Conservation (phyloP, 2,797 vertebrate genomes). For the Cygnus olor region DNA sequence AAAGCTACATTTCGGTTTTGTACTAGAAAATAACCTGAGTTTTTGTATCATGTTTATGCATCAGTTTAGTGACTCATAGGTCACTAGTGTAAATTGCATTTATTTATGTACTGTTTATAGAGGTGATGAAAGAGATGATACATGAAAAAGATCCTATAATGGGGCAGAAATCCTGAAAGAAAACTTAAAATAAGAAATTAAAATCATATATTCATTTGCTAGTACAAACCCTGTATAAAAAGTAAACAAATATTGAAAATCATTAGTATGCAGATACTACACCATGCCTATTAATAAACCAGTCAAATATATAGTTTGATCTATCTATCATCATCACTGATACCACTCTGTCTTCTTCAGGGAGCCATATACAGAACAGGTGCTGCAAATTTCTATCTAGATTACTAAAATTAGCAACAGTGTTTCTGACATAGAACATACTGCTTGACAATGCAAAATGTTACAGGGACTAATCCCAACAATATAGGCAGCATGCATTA, state of each 20-base stretch:
- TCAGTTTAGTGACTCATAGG: neutral
- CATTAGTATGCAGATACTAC: neutral
- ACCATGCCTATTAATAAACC: neutral
- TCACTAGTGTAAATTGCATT: neutral
- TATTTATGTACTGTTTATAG: neutral
- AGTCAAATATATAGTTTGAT: neutral
- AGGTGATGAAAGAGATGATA: neutral
- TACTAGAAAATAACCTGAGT: neutral
- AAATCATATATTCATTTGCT: neutral
- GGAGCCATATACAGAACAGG: neutral
- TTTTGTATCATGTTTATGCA: neutral
- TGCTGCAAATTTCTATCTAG: neutral
- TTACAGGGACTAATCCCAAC: conserved; percentile 13
- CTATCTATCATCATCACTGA: neutral
- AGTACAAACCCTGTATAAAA: neutral
- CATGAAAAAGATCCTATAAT: neutral
- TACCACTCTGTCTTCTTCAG: neutral
- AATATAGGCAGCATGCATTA: neutral
- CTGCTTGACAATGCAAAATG: conserved; percentile 15
- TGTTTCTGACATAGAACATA: neutral
- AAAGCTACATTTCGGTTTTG: neutral
- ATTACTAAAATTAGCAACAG: conserved; percentile 29
- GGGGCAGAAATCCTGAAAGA: neutral
- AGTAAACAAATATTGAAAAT: neutral
- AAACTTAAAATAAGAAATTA: neutral